phyloP scores from a whole-genome alignment of 2,888 invertebrate genomes.

The Heteropelma amictum region DNA sequence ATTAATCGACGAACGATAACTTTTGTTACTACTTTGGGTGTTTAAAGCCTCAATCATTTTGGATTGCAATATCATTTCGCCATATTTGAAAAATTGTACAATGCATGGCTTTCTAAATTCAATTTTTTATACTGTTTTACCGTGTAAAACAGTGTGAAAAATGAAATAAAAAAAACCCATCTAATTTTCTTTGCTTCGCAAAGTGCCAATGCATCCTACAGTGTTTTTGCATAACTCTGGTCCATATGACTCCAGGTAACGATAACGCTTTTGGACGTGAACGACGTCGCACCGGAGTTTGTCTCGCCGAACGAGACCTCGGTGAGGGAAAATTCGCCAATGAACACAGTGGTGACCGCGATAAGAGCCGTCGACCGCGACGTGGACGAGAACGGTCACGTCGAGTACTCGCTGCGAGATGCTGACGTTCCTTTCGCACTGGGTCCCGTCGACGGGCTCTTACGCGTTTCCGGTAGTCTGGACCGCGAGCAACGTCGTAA shows the following conservation, averaged over 20 bases:
- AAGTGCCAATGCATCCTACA: too few species aligned
- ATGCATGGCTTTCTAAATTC: too few species aligned
- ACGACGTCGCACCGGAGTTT: slow-evolving; percentile 94
- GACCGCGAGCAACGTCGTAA: slow-evolving; percentile 89
- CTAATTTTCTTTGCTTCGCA: too few species aligned
- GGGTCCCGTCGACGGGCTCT: slow-evolving; percentile 91
- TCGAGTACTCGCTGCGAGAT: slow-evolving; percentile 88
- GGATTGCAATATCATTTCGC: too few species aligned
- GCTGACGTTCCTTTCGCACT: slow-evolving; percentile 84
- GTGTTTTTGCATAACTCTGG: too few species aligned
- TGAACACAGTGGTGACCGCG: slow-evolving; percentile 92
- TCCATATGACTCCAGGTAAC: slow-evolving; percentile 92
- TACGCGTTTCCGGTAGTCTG: slow-evolving; percentile 90
- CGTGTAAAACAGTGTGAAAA: too few species aligned
- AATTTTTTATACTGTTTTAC: too few species aligned
- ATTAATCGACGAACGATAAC: too few species aligned
- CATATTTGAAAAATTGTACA: too few species aligned
- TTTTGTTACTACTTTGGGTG: too few species aligned
- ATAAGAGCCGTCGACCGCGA: slow-evolving; percentile 94
- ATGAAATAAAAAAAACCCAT: too few species aligned
- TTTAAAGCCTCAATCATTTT: too few species aligned
- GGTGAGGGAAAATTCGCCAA: slow-evolving; percentile 90
- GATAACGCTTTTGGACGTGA: slow-evolving; percentile 92
- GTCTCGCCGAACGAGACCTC: slow-evolving; percentile 88
- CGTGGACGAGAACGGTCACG: slow-evolving; percentile 93